Evolutionary conservation across 1,140 invertebrate species (phyloP).

Genomic region (Dendroctonus ponderosae): DNA sequence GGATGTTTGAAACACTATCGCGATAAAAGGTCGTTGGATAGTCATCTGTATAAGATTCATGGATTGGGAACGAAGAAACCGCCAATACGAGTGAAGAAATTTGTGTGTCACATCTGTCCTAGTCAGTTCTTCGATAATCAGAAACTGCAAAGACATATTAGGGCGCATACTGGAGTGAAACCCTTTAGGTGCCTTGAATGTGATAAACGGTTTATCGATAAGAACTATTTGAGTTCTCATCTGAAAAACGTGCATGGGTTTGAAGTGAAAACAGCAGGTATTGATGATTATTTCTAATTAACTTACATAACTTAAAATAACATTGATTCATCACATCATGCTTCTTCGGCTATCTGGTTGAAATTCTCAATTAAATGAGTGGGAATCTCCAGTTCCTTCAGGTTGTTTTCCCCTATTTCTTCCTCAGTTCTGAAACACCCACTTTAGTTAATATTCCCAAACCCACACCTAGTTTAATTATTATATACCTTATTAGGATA

Average conservation of each 20-base stretch:
- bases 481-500: conserved; percentile 72
- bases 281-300: conserved; percentile 4
- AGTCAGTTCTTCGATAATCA: conserved; percentile 58
- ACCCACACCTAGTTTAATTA: conserved; percentile 16
- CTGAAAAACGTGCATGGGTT: conserved; percentile 33
- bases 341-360: conserved; percentile 60
- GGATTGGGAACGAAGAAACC: conserved; percentile 38
- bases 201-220: conserved; percentile 53
- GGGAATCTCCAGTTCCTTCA: conserved; percentile 74
- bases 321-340: conserved; percentile 1
- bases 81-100: conserved; percentile 36
- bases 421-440: conserved; percentile 71
- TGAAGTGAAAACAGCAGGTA: background rate
- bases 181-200: conserved; percentile 66
- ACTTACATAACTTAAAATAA: background rate
- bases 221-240: conserved; percentile 41
- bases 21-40: conserved; percentile 33
- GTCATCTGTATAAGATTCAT: conserved; percentile 42
- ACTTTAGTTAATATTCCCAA: conserved; percentile 14
- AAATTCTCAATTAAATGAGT: conserved; percentile 74
- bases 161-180: conserved; percentile 69
- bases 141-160: conserved; percentile 64
- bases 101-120: conserved; percentile 41
- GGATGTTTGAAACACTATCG: conserved; percentile 45
- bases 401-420: conserved; percentile 77